A percentile compares a stretch with the other conserved stretches of the same genome.
Conservation (phyloP, 2,888 invertebrate species). For the Erebia ligea region DNA sequence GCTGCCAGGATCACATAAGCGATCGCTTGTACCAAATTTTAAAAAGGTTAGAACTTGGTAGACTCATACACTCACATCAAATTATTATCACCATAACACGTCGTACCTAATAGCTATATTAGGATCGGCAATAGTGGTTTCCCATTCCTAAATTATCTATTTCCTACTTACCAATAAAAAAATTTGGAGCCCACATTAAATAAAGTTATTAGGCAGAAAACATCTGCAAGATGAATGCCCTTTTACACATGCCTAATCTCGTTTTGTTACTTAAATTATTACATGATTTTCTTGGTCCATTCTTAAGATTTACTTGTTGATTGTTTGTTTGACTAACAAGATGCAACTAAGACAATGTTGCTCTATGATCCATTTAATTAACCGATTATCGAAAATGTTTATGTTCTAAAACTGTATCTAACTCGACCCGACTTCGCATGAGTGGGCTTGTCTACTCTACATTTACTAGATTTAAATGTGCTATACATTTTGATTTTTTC, state of each 20-base stretch:
- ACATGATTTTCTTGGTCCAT: background rate
- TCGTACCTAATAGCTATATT: conserved; percentile 20
- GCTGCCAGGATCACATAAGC: too few species aligned
- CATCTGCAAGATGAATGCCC: background rate
- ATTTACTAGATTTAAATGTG: too few species aligned
- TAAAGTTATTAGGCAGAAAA: conserved; percentile 5
- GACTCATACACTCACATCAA: background rate
- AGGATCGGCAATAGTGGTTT: conserved; percentile 21
- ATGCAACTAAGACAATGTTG: too few species aligned
- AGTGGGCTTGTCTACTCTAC: too few species aligned
- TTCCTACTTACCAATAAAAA: conserved; percentile 33
- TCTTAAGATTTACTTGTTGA: background rate
- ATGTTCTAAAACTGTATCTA: too few species aligned
- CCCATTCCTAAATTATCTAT: conserved; percentile 26
- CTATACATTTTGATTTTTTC: too few species aligned
- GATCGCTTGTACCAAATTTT: too few species aligned
- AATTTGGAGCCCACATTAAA: background rate
- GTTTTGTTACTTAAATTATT: background rate
- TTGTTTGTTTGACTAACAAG: background rate
- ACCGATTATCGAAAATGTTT: too few species aligned
- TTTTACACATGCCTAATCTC: background rate
- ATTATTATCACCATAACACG: background rate
- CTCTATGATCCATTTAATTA: too few species aligned
- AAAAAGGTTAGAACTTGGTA: background rate
- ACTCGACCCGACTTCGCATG: too few species aligned